Conservation (phyloP, 2,113 vertebrate genomes). For the Lepisosteus osseus region DNA sequence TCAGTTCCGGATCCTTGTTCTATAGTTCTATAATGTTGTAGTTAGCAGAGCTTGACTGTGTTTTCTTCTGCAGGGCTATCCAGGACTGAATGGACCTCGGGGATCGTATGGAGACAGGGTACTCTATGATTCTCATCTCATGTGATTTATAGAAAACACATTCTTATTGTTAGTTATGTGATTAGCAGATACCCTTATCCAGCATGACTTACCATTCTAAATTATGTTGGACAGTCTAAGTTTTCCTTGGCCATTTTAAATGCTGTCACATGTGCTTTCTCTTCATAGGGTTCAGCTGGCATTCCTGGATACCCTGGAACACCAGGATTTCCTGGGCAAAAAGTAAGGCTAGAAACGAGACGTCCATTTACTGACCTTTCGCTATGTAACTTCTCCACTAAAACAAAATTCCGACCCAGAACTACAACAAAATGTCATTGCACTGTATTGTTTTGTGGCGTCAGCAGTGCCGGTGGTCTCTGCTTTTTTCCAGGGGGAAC, state of each 20-base stretch:
- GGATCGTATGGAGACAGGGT: slow-evolving; percentile 76
- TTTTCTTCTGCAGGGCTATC: slow-evolving; percentile 68
- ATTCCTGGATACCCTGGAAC: slow-evolving; percentile 61
- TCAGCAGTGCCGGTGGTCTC: background rate
- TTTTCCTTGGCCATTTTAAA: slow-evolving; percentile 23
- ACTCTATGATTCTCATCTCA: background rate
- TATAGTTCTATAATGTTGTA: background rate
- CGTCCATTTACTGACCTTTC: too few relatives aligned
- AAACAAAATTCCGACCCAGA: too few relatives aligned
- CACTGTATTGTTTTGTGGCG: background rate
- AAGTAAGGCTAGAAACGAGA: slow-evolving; percentile 60
- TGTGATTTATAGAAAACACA: background rate
- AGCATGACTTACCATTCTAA: background rate
- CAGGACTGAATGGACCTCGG: slow-evolving; percentile 71
- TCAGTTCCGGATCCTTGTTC: slow-evolving; percentile 9
- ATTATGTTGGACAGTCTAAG: background rate
- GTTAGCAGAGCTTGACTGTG: background rate
- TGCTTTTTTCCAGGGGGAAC: slow-evolving; percentile 72
- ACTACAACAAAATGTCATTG: background rate
- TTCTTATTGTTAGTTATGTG: too few relatives aligned
- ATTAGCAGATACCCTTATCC: too few relatives aligned
- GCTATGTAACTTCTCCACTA: too few relatives aligned
- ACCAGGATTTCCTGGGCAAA: slow-evolving; percentile 68
- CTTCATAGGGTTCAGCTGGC: slow-evolving; percentile 62
- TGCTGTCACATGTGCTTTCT: background rate